These are phyloP conservation scores for Parapristionchus giblindavisi DNA, from an alignment of 2,888 invertebrate genomes.

Conservation along the genomic window DNA sequence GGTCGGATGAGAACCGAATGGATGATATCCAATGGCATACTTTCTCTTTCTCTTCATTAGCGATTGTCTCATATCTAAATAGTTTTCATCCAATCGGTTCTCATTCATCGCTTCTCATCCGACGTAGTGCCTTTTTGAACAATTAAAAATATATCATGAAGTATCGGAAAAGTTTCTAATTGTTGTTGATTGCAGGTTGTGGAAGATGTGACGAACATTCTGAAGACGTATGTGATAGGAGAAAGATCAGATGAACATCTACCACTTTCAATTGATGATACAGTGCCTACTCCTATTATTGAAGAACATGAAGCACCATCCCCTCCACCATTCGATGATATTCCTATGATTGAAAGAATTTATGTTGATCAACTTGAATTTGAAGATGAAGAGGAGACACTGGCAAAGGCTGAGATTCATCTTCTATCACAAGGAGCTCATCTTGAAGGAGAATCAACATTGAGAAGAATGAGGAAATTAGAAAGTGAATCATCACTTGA, in stretches of 20 bases:
- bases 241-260: constrained; percentile 56
- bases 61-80: too few relatives aligned
- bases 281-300: constrained; percentile 41
- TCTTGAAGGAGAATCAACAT: constrained; percentile 57
- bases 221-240: constrained; percentile 68
- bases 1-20: background rate
- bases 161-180: background rate
- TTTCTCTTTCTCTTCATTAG: too few relatives aligned
- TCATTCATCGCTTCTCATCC: too few relatives aligned
- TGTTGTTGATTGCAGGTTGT: constrained; percentile 53
- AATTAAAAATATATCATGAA: too few relatives aligned
- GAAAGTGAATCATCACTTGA: constrained; percentile 50
- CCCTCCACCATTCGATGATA: constrained; percentile 47
- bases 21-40: too few relatives aligned
- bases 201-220: constrained; percentile 67
- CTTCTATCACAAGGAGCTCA: constrained; percentile 59
- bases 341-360: constrained; percentile 54
- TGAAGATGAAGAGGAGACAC: constrained; percentile 53
- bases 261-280: background rate
- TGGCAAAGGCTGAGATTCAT: constrained; percentile 56
- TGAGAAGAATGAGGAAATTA: constrained; percentile 49
- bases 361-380: constrained; percentile 63
- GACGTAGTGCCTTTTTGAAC: too few relatives aligned
- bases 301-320: constrained; percentile 57
- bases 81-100: too few relatives aligned